Conservation (phyloP, 2,113 vertebrate species). For the Grantiella picta region DNA sequence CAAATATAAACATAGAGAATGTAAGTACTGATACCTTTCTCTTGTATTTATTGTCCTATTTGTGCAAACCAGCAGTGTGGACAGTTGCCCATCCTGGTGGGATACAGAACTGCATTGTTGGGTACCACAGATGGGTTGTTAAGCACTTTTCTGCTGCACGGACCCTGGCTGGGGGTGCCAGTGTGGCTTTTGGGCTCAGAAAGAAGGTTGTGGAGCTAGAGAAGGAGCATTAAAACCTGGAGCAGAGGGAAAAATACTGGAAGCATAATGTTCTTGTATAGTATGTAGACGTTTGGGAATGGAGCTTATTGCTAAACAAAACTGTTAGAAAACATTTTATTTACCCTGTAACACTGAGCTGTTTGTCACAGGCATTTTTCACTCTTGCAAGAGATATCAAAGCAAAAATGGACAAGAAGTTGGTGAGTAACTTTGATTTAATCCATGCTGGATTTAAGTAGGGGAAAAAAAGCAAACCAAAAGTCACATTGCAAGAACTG, state of each 20-base stretch:
- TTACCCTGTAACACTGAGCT: not conserved
- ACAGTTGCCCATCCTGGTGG: rapidly evolving
- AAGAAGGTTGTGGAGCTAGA: not conserved
- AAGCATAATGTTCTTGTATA: rapidly evolving
- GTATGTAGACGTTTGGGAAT: rapidly evolving
- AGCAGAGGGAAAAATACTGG: not conserved
- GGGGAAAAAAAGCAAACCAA: not conserved
- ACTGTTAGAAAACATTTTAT: not conserved
- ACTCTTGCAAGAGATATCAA: conserved; percentile 99
- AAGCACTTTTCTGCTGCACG: not conserved
- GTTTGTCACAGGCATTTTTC: conserved; percentile 85
- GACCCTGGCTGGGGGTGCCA: not conserved
- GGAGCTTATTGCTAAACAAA: not conserved
- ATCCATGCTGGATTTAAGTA: not conserved
- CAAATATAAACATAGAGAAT: conserved; percentile 97
- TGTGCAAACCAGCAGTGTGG: rapidly evolving
- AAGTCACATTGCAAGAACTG: not conserved
- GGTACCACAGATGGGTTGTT: not conserved
- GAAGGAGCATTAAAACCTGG: not conserved
- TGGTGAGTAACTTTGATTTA: conserved; percentile 78
- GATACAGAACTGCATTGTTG: rapidly evolving
- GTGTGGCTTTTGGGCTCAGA: not conserved
- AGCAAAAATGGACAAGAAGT: conserved; percentile 98
- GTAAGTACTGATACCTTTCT: conserved; percentile 70
- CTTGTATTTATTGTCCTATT: rapidly evolving